phyloP scores from a whole-genome alignment of 1,140 invertebrate genomes.

The Zaprionus capensis region DNA sequence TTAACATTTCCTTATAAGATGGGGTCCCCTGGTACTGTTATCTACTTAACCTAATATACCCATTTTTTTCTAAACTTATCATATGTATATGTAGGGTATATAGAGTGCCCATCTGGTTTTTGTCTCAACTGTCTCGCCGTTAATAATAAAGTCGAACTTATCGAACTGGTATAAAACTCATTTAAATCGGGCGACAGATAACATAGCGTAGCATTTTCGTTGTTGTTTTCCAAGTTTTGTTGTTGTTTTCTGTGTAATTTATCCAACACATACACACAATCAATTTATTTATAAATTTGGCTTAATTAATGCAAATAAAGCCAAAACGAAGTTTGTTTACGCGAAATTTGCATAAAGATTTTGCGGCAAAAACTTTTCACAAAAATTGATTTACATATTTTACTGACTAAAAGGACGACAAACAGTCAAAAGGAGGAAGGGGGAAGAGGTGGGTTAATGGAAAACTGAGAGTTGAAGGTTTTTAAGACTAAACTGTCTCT shows the following conservation, averaged over 20 bases:
- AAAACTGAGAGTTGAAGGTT: no score
- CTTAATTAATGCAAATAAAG: conserved; percentile 77
- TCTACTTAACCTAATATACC: not conserved
- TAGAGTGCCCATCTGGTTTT: not conserved
- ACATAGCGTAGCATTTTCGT: conserved; percentile 42
- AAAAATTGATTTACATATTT: conserved; percentile 56
- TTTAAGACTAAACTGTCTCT: no score
- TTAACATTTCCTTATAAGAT: no score
- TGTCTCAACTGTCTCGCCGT: not conserved
- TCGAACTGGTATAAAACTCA: conserved; percentile 67
- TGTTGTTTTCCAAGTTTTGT: conserved; percentile 23
- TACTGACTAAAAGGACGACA: conserved; percentile 29
- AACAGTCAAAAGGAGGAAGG: not conserved
- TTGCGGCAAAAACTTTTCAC: not conserved
- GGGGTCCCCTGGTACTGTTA: no score
- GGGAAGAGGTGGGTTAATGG: no score
- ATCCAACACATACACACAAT: conserved; percentile 40
- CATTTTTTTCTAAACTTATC: not conserved
- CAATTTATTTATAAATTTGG: conserved; percentile 73
- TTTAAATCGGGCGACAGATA: conserved; percentile 60
- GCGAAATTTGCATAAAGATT: conserved; percentile 1
- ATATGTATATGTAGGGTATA: not conserved
- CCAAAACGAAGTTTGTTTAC: conserved; percentile 58
- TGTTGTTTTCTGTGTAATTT: conserved; percentile 19
- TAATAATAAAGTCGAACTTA: conserved; percentile 27